Base-by-base conservation (phyloP, 2,797 vertebrate genomes). In the Lophura swinhoii region DNA sequence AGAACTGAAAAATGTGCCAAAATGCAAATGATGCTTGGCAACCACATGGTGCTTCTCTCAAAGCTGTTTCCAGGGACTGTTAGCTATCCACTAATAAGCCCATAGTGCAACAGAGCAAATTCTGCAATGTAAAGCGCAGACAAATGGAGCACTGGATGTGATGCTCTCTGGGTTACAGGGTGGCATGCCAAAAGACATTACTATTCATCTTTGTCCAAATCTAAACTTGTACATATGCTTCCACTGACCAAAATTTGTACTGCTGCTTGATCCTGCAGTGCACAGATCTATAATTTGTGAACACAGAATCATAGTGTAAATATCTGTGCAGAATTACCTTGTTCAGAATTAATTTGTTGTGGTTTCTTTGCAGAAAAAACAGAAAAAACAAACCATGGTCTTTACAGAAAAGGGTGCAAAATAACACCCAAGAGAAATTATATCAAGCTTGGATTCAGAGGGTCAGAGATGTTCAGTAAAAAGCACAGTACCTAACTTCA, bases 21-120 rank as follows among this genome's bases (percentile, higher is more conserved):
- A 94, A 95, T 75, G 91, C 87, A 95, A 92, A 95, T 92, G 55
- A 53, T 81, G 21, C 84, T 85, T 92, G 91, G 87, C 84, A 69
- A 22, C 48, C 22, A 11, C 8, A n/a, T n/a, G 35, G 26, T 77
- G 49, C 46, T 94, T 92, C 74, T 43, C 87, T 77, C 39, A 49
- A 66, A 70, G 73, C 91, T 85, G 59, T 66, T 92, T 71, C 79
- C 64, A 74, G 66, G 69, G 66, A 21, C 87, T 74, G 24, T 35
- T 37, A 64, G 75, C 68, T 17, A 67, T 73, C 84, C 88, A 73
- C 48, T 86, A 75, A 84, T 63, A 91, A 73, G 70, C 15, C 18
- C 51, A 78, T 55, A 78, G 24, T 12, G 67, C 51, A 78, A 48
- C 12, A 72, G 78, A 82, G 49, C n/a, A 69, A 62, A 78, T 67